A percentile compares a stretch with the other conserved stretches of the same genome.
Conservation (phyloP, 2,113 vertebrate species). For the Danionella cerebrum region DNA sequence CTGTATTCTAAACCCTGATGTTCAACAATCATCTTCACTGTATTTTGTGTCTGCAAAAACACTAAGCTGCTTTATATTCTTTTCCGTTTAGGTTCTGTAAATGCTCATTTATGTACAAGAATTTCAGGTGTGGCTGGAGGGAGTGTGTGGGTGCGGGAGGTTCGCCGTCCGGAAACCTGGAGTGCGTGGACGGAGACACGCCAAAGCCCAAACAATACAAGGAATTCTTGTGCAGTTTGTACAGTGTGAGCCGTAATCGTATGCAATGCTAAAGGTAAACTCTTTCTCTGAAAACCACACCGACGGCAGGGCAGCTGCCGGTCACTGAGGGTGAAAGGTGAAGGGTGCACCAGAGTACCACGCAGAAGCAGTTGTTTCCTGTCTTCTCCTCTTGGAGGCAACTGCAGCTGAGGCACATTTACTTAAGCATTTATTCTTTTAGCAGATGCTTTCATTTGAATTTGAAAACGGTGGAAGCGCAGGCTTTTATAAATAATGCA, state of each 20-base stretch:
- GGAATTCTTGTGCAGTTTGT: neutral
- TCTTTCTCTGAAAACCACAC: neutral
- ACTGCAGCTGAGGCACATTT: neutral
- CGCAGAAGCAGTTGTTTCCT: neutral
- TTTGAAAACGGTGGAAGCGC: too few relatives aligned
- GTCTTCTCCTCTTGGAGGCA: neutral
- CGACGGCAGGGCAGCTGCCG: neutral
- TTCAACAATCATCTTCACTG: too few relatives aligned
- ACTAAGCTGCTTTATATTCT: neutral
- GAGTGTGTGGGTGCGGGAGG: conserved; percentile 12
- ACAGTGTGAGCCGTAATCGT: neutral
- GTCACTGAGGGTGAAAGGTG: conserved; percentile 4
- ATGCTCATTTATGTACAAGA: neutral
- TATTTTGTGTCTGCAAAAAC: too few relatives aligned
- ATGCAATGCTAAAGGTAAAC: neutral
- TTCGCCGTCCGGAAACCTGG: neutral
- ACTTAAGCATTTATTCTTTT: neutral
- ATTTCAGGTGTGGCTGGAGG: conserved; percentile 26
- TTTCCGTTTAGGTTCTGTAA: neutral
- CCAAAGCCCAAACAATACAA: neutral
- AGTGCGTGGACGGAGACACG: neutral
- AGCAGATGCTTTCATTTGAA: too few relatives aligned
- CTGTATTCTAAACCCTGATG: too few relatives aligned
- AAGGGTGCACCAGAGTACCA: neutral
- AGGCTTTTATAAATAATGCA: neutral